Evolutionary conservation across 2,113 vertebrate species (phyloP), one percentile per base, ranked within the genome.

Genomic region (Eudyptes chrysolophus): DNA sequence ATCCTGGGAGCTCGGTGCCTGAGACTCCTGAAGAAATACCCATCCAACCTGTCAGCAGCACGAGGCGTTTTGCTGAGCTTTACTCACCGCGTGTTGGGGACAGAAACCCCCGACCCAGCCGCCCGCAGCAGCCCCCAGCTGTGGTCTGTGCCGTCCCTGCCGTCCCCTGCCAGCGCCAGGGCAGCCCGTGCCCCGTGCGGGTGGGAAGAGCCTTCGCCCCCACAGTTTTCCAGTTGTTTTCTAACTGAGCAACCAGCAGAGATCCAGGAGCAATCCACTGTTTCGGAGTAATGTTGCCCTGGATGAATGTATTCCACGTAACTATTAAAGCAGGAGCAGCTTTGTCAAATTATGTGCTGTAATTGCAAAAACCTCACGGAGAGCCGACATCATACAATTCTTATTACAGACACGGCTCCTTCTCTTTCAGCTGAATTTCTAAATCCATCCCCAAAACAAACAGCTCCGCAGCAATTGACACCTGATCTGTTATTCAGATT

Each of bases 121-220:
- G 7, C 34, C 9, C 51, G 34, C 49, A 30, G 52, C 30, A 22
- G 55, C 27, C 17, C 30, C 34, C 22, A 3, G 40, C 49, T 16
- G 24, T 3, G 40, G 21, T 10, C 49, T 3, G 54, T 7, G 66
- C 55, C 7, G 0, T 1, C 26, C 13, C 21, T 16, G 4, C 25
- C 3, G 0, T 12, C 20, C 38, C 44, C 44, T 54, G 70, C 40
- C 70, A 16, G 65, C 6, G 4, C 49, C 11, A 8, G 16, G 60
- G 32, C 60, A 8, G 38, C 44, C 4, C 2, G 3, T 18, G 36
- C 14, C 9, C 11, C 0, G 0, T 5, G 17, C 0, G 4, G 10
- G 16, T 7, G 21, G 49, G 68, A 27, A 32, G 27, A 44, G 18
- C 38, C 46, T 13, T 18, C 0, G 0, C 1, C 40, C 36, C 19